phyloP scores from a whole-genome alignment of 1,140 invertebrate species.

The Cheumatopsyche charites region DNA sequence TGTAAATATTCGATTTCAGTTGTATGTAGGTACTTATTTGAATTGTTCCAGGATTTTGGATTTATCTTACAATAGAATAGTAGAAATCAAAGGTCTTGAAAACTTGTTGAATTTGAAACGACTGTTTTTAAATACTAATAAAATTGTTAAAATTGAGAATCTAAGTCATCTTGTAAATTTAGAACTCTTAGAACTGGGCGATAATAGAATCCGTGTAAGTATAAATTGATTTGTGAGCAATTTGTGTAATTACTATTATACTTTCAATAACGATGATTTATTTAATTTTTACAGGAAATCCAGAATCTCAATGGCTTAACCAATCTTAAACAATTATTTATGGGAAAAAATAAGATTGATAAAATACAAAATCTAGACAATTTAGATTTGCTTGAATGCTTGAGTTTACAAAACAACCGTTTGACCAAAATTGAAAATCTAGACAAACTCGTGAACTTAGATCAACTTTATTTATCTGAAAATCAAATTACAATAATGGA shows the following conservation, averaged over 20 bases:
- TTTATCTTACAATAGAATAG: slow-evolving; percentile 96
- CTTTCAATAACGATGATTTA: slow-evolving; percentile 23
- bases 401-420: slow-evolving; percentile 93
- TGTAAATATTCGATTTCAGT: no score
- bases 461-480: slow-evolving; percentile 92
- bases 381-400: slow-evolving; percentile 77
- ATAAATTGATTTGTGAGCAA: slow-evolving; percentile 19
- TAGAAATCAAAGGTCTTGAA: slow-evolving; percentile 85
- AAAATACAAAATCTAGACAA: slow-evolving; percentile 86
- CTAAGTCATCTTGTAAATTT: slow-evolving; percentile 80
- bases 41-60: slow-evolving; percentile 76
- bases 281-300: slow-evolving; percentile 67
- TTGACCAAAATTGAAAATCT: slow-evolving; percentile 88
- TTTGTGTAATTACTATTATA: slow-evolving; percentile 29
- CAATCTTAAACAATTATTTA: slow-evolving; percentile 78
- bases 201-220: slow-evolving; percentile 88
- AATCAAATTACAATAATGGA: slow-evolving; percentile 86
- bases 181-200: slow-evolving; percentile 89
- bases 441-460: slow-evolving; percentile 73
- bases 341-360: slow-evolving; percentile 97
- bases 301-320: slow-evolving; percentile 81
- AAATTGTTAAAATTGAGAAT: slow-evolving; percentile 92
- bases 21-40: no score
- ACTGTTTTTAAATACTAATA: slow-evolving; percentile 92
- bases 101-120: slow-evolving; percentile 83